These are phyloP conservation scores for Epirrhoe tristata DNA, from an alignment of 2,888 invertebrate species.

Conservation along the genomic window DNA sequence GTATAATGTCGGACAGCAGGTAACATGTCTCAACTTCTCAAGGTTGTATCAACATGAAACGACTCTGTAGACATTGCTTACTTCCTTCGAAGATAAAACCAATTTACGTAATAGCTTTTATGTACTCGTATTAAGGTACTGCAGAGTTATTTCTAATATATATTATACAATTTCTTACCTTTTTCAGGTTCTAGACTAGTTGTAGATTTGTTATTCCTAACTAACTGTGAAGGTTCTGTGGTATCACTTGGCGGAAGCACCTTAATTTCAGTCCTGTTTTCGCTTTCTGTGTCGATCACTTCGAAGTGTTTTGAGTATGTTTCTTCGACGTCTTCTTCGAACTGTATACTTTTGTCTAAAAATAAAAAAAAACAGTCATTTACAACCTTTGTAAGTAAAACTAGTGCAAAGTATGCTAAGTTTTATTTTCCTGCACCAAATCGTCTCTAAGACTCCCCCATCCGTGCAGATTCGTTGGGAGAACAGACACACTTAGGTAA, in stretches of 20 bases:
- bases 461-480: too few species aligned
- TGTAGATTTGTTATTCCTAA: slow-evolving; percentile 65
- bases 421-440: too few species aligned
- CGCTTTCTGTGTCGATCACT: slow-evolving; percentile 45
- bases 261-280: slow-evolving; percentile 55
- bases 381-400: too few species aligned
- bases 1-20: slow-evolving; percentile 42
- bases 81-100: slow-evolving; percentile 28
- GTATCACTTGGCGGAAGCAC: slow-evolving; percentile 76
- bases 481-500: too few species aligned
- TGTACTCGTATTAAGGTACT: neutral
- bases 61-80: slow-evolving; percentile 31
- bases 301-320: slow-evolving; percentile 33
- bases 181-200: slow-evolving; percentile 55
- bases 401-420: too few species aligned
- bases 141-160: neutral
- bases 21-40: slow-evolving; percentile 36
- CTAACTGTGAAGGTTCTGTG: slow-evolving; percentile 68
- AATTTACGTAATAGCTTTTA: slow-evolving; percentile 21
- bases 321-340: slow-evolving; percentile 50
- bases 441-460: too few species aligned
- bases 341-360: slow-evolving; percentile 64
- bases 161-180: slow-evolving; percentile 48
- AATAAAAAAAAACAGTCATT: slow-evolving; percentile 30
- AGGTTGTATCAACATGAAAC: slow-evolving; percentile 46